Evolutionary conservation across 2,888 invertebrate species (phyloP), one percentile per base, ranked within the genome.

Genomic region (Hecatera dysodea): DNA sequence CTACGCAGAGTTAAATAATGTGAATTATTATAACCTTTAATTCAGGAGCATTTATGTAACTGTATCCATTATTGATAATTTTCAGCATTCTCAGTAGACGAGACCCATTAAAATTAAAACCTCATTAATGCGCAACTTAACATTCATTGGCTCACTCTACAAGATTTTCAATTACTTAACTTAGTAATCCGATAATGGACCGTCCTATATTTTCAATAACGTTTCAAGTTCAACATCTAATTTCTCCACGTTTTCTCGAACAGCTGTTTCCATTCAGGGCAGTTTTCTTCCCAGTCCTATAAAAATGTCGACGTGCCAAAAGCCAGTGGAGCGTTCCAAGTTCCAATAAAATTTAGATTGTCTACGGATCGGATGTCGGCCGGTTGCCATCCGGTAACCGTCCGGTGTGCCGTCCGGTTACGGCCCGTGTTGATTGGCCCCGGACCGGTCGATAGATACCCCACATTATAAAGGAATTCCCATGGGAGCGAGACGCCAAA

Each of bases 271-370:
- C 44, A 74, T 55, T 67, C 61, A 59, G 9, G 3, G 55, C 44
- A 19, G 6, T 46, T 36, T 75, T 60, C 59, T 63, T 64, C 33
- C 48, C 11, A 29, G 33, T 57, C 19, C 15, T 36, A 44, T n/a
- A 65, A 67, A 75, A 76, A 36, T 46, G 53, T 53, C 46, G 57
- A 63, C 15, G 48, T 52, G 46, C 52, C 33, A 80, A 48, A 77
- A 55, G 27, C 33, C 62, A 48, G 77, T 57, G 11, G 12, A 50
- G 33, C 81, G 52, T 75, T 60, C 63, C 73, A 70, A 83, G 70
- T 75, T 60, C 63, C 72, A 73, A 83, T 83, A 74, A 81, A 77
- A 76, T 72, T 76, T 64, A 69, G 67, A 75, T 69, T 53, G 48
- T 44, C 22, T 52, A 48, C 66, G 33, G 46, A 39, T 64, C 75